phyloP scores from a whole-genome alignment of 2,113 vertebrate genomes.

The Anolis carolinensis region DNA sequence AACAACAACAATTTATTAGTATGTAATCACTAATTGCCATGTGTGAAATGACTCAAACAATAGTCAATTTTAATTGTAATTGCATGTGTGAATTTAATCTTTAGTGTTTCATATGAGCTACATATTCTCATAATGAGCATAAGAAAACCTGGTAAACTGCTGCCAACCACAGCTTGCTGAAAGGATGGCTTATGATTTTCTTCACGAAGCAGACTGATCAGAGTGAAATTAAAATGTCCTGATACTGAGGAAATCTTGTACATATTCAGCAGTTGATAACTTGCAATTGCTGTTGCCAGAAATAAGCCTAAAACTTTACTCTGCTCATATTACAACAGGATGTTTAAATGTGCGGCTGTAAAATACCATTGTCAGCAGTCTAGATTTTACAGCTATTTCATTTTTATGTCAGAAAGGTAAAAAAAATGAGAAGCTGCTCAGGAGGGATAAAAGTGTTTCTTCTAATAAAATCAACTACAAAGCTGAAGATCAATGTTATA shows the following conservation, averaged over 20 bases:
- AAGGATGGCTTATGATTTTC: constrained; percentile 20
- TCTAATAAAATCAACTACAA: constrained; percentile 38
- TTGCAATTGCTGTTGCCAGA: constrained; percentile 53
- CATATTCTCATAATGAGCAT: neutral
- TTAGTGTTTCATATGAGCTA: neutral
- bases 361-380: constrained; percentile 64
- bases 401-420: constrained; percentile 60
- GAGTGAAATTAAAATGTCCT: constrained; percentile 19
- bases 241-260: constrained; percentile 5
- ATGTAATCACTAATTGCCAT: neutral
- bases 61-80: neutral
- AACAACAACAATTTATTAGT: too few relatives aligned
- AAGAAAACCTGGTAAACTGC: neutral
- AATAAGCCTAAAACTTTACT: constrained; percentile 42
- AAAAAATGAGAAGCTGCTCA: constrained; percentile 48
- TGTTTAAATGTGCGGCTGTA: constrained; percentile 44
- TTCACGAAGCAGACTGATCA: constrained; percentile 1
- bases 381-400: constrained; percentile 48
- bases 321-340: constrained; percentile 46
- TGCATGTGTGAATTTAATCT: neutral
- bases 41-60: neutral
- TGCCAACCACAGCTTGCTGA: neutral
- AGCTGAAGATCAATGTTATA: constrained; percentile 37
- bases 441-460: constrained; percentile 37
- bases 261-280: constrained; percentile 9